Conservation (phyloP, 2,888 invertebrate species). For the Cephus nigrinus region DNA sequence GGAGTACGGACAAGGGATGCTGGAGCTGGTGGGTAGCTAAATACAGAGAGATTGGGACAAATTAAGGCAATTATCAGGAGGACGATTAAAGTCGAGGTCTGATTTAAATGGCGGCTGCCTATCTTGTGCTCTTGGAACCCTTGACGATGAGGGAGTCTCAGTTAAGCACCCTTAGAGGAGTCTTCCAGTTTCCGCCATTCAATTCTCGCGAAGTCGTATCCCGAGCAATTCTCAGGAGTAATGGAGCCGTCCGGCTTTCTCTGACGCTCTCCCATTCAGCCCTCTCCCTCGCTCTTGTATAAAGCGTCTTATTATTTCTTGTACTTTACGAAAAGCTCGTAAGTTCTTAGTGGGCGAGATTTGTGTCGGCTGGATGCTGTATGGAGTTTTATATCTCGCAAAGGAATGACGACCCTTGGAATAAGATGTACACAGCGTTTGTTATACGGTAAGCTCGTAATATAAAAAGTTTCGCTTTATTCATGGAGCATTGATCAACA, state of each 20-base stretch:
- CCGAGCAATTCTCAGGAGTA: constrained; percentile 51
- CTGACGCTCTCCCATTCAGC: background rate
- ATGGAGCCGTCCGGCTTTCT: constrained; percentile 48
- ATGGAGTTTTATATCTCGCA: background rate
- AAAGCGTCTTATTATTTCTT: background rate
- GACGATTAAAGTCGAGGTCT: background rate
- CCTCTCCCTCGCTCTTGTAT: background rate
- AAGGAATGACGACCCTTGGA: background rate
- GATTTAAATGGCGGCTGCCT: background rate
- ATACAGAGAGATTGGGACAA: background rate
- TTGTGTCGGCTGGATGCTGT: background rate
- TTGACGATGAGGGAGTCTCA: background rate
- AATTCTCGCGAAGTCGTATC: constrained; percentile 31
- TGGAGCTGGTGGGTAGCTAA: background rate
- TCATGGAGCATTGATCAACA: background rate
- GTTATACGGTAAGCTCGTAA: background rate
- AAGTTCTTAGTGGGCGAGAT: constrained; percentile 37
- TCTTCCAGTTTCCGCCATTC: background rate
- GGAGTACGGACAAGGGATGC: background rate
- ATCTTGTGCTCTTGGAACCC: background rate
- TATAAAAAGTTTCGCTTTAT: background rate
- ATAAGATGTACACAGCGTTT: background rate
- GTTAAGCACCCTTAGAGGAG: background rate
- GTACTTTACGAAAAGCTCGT: constrained; percentile 47
- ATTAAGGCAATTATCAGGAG: background rate